These are phyloP conservation scores for Dicaeum eximium DNA, from an alignment of 2,113 vertebrate species.

Conservation along the genomic window DNA sequence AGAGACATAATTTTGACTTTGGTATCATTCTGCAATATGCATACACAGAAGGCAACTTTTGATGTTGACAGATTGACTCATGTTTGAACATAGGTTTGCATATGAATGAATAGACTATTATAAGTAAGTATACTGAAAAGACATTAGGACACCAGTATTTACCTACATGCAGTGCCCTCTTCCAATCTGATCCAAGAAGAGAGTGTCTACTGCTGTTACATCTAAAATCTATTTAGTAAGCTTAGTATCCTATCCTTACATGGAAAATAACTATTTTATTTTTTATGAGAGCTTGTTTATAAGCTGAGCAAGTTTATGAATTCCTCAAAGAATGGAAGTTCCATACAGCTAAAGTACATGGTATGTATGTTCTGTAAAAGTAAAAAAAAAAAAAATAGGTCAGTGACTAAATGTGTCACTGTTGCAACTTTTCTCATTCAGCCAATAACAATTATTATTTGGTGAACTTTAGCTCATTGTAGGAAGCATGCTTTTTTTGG, in stretches of 20 bases:
- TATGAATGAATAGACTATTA: neutral
- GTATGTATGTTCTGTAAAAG: rapidly evolving
- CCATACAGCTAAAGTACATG: neutral
- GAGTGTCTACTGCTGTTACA: neutral
- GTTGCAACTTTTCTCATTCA: neutral
- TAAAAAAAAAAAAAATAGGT: neutral
- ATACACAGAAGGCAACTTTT: neutral
- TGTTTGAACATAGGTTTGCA: neutral
- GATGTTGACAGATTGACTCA: neutral
- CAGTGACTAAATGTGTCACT: neutral
- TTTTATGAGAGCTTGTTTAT: neutral
- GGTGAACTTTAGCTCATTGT: neutral
- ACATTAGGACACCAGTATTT: neutral
- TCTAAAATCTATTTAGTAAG: neutral
- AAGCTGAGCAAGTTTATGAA: neutral
- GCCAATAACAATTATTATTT: neutral
- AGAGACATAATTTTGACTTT: neutral
- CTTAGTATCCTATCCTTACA: neutral
- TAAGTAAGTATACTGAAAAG: neutral
- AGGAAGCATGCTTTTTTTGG: neutral
- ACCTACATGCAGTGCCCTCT: neutral
- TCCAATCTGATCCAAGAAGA: neutral
- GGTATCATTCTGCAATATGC: neutral
- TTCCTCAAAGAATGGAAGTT: neutral
- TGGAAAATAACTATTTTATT: neutral